Conservation (phyloP, 2,113 vertebrate species). For the Platanista minor region DNA sequence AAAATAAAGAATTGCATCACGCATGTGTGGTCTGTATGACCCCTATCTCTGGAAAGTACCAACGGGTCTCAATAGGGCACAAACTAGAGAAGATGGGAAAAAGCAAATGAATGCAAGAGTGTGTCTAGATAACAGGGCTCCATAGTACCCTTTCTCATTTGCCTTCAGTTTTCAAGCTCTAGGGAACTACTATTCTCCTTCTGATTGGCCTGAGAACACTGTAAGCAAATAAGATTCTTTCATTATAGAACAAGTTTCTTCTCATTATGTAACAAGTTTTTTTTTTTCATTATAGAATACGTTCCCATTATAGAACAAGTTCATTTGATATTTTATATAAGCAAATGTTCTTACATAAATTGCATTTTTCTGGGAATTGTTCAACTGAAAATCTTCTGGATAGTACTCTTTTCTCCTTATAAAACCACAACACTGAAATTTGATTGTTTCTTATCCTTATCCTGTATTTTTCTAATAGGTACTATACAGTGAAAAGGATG, state of each 20-base stretch:
- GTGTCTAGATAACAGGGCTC: background rate
- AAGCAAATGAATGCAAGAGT: background rate
- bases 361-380: background rate
- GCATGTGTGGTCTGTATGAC: fast-evolving
- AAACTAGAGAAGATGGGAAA: background rate
- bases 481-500: background rate
- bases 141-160: background rate
- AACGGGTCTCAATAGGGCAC: background rate
- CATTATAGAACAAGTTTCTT: background rate
- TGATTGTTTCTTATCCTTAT: background rate
- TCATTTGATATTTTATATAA: background rate
- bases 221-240: background rate
- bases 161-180: background rate
- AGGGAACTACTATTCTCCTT: background rate
- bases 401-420: background rate
- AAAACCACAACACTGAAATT: background rate
- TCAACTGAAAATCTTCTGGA: background rate
- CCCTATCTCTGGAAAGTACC: background rate
- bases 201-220: background rate
- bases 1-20: background rate
- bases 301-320: background rate
- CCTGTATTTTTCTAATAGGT: background rate
- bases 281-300: background rate
- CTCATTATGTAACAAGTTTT: background rate
- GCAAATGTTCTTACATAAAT: background rate